Conservation (phyloP, 2,888 invertebrate genomes). For the Omphaloscelis lunosa region DNA sequence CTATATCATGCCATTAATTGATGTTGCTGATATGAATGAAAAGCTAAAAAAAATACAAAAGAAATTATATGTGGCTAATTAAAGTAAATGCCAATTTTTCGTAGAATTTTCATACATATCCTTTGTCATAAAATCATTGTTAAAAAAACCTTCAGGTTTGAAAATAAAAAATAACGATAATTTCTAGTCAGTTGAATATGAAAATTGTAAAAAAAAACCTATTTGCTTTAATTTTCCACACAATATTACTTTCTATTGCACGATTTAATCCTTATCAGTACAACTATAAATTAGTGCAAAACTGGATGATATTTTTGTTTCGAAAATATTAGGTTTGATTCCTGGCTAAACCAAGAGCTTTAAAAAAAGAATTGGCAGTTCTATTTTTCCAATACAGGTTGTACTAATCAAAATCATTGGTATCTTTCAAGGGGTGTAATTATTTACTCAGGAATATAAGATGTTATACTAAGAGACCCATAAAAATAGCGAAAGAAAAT, state of each 20-base stretch:
- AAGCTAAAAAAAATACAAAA: neutral
- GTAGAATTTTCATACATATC: neutral
- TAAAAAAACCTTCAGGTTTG: neutral
- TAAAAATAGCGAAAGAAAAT: neutral
- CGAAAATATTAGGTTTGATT: too few relatives aligned
- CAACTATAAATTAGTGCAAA: neutral
- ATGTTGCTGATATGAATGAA: neutral
- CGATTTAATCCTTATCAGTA: neutral
- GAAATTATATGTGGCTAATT: neutral
- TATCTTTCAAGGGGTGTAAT: too few relatives aligned
- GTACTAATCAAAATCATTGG: too few relatives aligned
- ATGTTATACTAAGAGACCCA: neutral
- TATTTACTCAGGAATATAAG: too few relatives aligned
- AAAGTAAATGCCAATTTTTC: neutral
- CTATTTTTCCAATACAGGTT: too few relatives aligned
- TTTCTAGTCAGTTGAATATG: neutral
- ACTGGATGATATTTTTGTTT: too few relatives aligned
- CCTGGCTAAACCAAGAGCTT: too few relatives aligned
- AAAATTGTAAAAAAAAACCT: neutral
- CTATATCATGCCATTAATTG: neutral
- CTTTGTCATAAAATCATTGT: neutral
- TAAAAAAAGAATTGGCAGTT: too few relatives aligned
- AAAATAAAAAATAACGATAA: neutral
- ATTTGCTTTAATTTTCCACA: neutral
- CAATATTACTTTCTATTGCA: neutral